Conservation (phyloP, 2,888 invertebrate genomes). For the Pantelozetes paolii region DNA sequence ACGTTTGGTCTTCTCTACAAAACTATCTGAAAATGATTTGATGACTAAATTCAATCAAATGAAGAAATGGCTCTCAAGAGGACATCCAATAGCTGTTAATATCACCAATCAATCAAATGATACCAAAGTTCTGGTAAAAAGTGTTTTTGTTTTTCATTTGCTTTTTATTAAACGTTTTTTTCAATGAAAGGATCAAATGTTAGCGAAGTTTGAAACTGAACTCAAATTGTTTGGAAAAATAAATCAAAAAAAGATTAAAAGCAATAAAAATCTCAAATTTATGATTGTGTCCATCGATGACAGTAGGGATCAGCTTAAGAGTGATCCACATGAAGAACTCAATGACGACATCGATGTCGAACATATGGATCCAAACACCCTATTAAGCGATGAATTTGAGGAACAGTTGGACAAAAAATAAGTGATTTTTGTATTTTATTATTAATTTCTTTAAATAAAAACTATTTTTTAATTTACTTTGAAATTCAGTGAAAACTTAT, state of each 20-base stretch:
- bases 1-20: slow-evolving; percentile 31
- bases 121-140: neutral
- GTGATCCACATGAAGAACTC: neutral
- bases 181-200: slow-evolving; percentile 26
- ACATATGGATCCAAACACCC: slow-evolving; percentile 35
- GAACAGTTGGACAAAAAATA: slow-evolving; percentile 18
- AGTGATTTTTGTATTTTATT: slow-evolving; percentile 1
- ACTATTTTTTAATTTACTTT: neutral
- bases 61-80: slow-evolving; percentile 32
- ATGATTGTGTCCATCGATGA: slow-evolving; percentile 1
- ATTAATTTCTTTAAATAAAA: neutral
- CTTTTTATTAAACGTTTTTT: neutral
- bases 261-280: slow-evolving; percentile 28
- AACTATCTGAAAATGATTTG: slow-evolving; percentile 38
- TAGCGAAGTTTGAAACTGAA: slow-evolving; percentile 23
- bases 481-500: too few relatives aligned
- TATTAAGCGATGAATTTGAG: slow-evolving; percentile 35
- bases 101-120: neutral
- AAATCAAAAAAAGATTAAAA: slow-evolving; percentile 37
- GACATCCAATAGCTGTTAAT: slow-evolving; percentile 13
- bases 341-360: slow-evolving; percentile 7
- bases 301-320: neutral
- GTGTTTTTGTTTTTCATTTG: neutral
- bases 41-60: slow-evolving; percentile 34
- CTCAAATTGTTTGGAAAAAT: slow-evolving; percentile 20